phyloP scores from a whole-genome alignment of 2,888 invertebrate genomes.

The Stenchaetothrips biformis region DNA sequence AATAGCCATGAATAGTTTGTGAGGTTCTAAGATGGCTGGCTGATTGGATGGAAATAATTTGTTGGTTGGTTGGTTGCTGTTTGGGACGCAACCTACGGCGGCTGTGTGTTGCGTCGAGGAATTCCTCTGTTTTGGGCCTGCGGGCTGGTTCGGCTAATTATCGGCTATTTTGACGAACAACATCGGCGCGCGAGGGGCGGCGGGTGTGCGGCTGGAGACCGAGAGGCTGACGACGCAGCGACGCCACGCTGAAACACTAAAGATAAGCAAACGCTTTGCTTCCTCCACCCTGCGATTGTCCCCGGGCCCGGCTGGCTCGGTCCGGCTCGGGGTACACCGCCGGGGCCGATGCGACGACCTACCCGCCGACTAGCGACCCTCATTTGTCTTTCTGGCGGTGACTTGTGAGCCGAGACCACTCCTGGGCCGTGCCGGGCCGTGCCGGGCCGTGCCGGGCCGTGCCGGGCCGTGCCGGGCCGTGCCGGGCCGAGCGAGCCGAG shows the following conservation, averaged over 20 bases:
- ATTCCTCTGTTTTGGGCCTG: no score
- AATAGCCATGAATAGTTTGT: no score
- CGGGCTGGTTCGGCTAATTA: no score
- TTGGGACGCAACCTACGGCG: no score
- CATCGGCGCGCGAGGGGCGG: not conserved
- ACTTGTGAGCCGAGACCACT: not conserved
- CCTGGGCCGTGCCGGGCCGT: not conserved
- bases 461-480: not conserved
- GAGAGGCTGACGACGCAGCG: not conserved
- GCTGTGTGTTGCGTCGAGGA: no score
- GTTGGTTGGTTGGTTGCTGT: no score
- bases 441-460: not conserved
- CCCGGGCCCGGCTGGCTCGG: not conserved
- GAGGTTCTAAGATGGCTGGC: no score
- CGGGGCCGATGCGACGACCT: no score
- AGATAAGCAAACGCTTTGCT: constrained; percentile 5
- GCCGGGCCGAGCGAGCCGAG: not conserved
- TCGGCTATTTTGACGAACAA: no score
- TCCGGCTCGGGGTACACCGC: no score
- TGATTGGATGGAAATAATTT: no score
- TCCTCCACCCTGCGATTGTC: not conserved
- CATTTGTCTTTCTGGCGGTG: constrained; percentile 21
- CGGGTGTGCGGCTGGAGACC: not conserved
- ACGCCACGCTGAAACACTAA: constrained; percentile 1
- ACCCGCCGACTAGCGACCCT: not conserved